A percentile compares a stretch with the other conserved stretches of the same genome.
These are phyloP conservation scores for Corythaixoides concolor DNA, from an alignment of 2,113 vertebrate species.

Conservation along the genomic window DNA sequence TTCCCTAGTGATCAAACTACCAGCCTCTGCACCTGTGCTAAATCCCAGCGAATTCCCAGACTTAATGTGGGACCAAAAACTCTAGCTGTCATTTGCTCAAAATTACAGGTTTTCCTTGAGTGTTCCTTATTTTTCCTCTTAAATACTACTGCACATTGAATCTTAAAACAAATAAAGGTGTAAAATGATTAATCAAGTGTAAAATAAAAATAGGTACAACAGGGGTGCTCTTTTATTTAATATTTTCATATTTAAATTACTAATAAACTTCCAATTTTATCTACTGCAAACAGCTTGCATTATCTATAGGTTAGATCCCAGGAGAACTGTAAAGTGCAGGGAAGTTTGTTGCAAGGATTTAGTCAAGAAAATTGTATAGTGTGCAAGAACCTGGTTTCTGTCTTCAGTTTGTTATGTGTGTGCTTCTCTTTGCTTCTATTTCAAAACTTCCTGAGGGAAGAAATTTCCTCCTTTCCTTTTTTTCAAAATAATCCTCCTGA, in stretches of 20 bases:
- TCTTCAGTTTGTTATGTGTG: not conserved
- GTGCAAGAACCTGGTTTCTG: not conserved
- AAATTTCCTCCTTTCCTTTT: not conserved
- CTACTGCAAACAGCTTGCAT: not conserved
- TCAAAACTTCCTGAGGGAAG: not conserved
- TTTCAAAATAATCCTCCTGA: not conserved
- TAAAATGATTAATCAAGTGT: not conserved
- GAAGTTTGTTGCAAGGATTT: not conserved
- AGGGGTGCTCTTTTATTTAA: not conserved
- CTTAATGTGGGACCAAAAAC: not conserved
- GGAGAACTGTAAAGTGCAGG: not conserved
- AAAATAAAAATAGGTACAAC: not conserved
- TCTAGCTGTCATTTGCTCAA: not conserved
- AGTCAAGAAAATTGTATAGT: not conserved
- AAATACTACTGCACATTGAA: not conserved
- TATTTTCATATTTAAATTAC: not conserved
- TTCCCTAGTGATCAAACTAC: not conserved
- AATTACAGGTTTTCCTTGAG: not conserved
- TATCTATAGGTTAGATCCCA: not conserved
- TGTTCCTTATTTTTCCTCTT: not conserved
- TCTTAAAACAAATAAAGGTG: not conserved
- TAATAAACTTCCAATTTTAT: not conserved
- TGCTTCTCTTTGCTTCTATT: not conserved
- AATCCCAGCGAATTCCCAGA: not conserved
- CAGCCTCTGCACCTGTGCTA: not conserved